Evolutionary conservation across 1,140 invertebrate species (phyloP), one percentile per base, ranked within the genome.

Genomic region (Sipha flava): DNA sequence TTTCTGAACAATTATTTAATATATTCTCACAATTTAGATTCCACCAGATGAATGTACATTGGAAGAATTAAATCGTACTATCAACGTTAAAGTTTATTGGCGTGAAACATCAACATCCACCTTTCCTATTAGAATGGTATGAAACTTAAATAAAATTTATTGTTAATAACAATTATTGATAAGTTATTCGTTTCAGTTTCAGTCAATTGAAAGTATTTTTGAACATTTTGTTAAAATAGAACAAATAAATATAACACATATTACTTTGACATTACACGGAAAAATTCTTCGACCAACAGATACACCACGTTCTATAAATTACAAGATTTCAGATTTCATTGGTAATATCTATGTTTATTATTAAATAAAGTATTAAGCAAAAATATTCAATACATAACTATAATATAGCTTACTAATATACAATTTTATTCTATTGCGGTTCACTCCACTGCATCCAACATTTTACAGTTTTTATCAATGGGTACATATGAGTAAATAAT

Each of bases 181-280:
- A 34, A 66, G 2, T 21, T 10, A 54, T 57, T 54, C 54, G 10
- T 31, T 64, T 47, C 14, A 80, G 79, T 72, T 72, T 29, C 79
- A 80, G 64, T 4, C 62, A 54, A 37, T 80, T 68, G 31, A 49
- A 37, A 43, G 34, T 40, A 66, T 80, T 49, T 68, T 18, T 0
- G 45, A 80, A 68, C n/a, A 70, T 57, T 80, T 80, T 70, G 64
- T 64, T 23, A 70, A 80, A 43, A 9, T 68, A 18, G 79, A 79
- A 66, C 3, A 68, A 34, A 59, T 64, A 12, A 21, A 49, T 16
- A n/a, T 0, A 43, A 47, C 40, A 23, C 14, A 47, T 34, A 43
- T 81, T 18, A n/a, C 2, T 26, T 77, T 79, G 21, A 14, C 34
- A 37, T n/a, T 81, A 14, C 23, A 79, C 10, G 29, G 40, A 0